Conservation (phyloP, 2,113 vertebrate species). For the Ancistrus triradiatus region DNA sequence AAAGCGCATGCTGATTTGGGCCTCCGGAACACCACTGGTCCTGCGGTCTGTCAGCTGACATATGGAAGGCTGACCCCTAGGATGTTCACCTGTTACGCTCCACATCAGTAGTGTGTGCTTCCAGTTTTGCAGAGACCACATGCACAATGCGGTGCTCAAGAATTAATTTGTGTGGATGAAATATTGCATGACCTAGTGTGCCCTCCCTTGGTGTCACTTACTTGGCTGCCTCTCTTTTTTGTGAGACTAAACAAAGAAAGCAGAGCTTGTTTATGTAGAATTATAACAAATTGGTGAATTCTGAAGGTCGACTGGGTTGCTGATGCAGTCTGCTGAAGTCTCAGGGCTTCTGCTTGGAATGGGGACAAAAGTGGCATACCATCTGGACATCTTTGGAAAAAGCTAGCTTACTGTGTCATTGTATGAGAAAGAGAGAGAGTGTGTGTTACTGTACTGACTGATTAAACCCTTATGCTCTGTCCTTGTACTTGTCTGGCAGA, state of each 20-base stretch:
- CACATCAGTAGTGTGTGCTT: not conserved
- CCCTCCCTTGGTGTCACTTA: constrained; percentile 1
- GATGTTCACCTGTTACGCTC: constrained; percentile 34
- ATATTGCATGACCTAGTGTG: not conserved
- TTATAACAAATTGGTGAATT: constrained; percentile 17
- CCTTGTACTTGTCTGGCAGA: not conserved
- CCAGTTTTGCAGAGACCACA: not conserved
- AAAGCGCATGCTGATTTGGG: constrained; percentile 33
- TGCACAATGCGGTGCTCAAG: not conserved
- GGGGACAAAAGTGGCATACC: constrained; percentile 2
- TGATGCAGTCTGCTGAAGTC: constrained; percentile 7
- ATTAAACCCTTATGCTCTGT: not conserved
- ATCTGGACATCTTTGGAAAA: constrained; percentile 12
- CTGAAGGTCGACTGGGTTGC: constrained; percentile 18
- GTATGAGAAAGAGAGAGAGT: not conserved
- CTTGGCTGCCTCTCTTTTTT: not conserved
- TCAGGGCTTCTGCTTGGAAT: not conserved
- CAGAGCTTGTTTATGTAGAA: not conserved
- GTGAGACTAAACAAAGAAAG: not conserved
- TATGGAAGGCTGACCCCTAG: constrained; percentile 18
- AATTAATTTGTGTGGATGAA: constrained; percentile 3
- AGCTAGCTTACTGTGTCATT: not conserved
- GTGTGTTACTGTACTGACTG: not conserved
- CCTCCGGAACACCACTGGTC: constrained; percentile 23
- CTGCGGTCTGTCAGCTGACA: constrained; percentile 24